phyloP scores from a whole-genome alignment of 2,797 vertebrate genomes.

The Lepilemur septentrionalis region DNA sequence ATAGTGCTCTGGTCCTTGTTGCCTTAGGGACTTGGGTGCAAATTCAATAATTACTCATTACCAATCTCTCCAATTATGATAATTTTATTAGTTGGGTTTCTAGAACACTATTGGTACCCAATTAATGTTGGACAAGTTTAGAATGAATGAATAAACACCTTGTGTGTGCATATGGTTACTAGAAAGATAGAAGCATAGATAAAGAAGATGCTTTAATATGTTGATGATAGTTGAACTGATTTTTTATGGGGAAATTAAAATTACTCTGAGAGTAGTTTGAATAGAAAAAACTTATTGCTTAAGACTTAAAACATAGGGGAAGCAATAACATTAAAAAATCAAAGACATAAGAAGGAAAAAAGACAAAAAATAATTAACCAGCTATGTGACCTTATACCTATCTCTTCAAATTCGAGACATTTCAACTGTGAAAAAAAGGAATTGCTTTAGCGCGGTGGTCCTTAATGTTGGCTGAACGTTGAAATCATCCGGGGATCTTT shows the following conservation, averaged over 20 bases:
- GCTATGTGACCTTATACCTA: background rate
- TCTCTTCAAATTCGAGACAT: background rate
- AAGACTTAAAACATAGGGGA: background rate
- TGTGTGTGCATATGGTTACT: background rate
- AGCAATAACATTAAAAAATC: background rate
- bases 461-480: background rate
- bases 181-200: background rate
- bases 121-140: background rate
- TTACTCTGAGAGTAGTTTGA: background rate
- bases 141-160: background rate
- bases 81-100: background rate
- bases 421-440: background rate
- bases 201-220: background rate
- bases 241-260: background rate
- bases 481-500: background rate
- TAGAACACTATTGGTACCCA: background rate
- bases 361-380: background rate
- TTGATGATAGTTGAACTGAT: background rate
- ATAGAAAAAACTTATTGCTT: background rate
- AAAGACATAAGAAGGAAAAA: background rate
- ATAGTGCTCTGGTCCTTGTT: background rate
- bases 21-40: background rate
- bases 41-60: background rate
- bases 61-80: background rate
- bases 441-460: background rate